Conservation (phyloP, 2,797 vertebrate genomes). For the Monodelphis domestica region DNA sequence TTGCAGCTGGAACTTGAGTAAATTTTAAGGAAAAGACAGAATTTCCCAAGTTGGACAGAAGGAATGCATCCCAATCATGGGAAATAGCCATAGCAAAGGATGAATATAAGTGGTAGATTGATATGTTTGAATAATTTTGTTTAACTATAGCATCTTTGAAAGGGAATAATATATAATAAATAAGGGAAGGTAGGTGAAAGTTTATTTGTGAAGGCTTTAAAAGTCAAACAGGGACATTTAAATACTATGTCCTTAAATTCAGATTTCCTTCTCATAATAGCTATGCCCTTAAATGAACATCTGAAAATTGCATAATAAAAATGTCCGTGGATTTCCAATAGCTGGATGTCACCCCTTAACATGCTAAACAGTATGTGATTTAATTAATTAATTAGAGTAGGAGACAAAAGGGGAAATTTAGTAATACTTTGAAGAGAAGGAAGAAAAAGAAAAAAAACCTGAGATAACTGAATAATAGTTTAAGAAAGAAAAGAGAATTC, state of each 20-base stretch:
- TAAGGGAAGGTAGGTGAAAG: not conserved
- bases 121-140: not conserved
- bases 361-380: not conserved
- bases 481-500: conserved; percentile 25
- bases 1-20: not conserved
- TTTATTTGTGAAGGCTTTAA: not conserved
- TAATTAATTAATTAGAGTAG: not conserved
- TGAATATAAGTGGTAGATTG: not conserved
- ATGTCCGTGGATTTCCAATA: not conserved
- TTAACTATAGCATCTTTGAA: not conserved
- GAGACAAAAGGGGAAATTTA: conserved; percentile 11
- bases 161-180: not conserved
- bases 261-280: not conserved
- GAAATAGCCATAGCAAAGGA: not conserved
- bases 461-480: not conserved
- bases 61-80: not conserved
- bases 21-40: not conserved
- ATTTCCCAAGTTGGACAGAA: not conserved
- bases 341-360: not conserved
- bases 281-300: conserved; percentile 21
- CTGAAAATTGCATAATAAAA: conserved; percentile 11
- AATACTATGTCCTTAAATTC: not conserved
- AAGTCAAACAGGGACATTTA: not conserved
- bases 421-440: conserved; percentile 34
- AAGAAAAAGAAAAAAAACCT: not conserved